A percentile compares a stretch with the other conserved stretches of the same genome.
Conservation (phyloP, 2,888 invertebrate genomes). For the Polymixis flavicincta region DNA sequence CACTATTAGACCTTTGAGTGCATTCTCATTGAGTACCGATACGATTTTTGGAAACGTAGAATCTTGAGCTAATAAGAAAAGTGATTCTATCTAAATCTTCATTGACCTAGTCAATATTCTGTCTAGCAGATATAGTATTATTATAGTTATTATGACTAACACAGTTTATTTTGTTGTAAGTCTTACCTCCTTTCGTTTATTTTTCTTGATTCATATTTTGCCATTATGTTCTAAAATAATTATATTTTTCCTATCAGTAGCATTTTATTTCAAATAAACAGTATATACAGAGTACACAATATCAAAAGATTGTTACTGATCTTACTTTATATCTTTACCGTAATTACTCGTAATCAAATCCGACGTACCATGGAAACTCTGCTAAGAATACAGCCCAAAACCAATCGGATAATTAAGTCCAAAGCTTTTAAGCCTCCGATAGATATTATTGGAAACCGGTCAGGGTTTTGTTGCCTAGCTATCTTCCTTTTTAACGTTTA, state of each 20-base stretch:
- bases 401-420: slow-evolving; percentile 80
- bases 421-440: slow-evolving; percentile 78
- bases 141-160: not conserved
- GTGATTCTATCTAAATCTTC: not conserved
- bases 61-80: not conserved
- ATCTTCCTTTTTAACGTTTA: slow-evolving; percentile 70
- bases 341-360: slow-evolving; percentile 64
- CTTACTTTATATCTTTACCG: slow-evolving; percentile 13
- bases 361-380: slow-evolving; percentile 65
- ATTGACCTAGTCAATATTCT: not conserved
- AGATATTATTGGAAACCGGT: slow-evolving; percentile 81
- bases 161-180: not conserved
- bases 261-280: not conserved
- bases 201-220: not conserved
- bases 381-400: slow-evolving; percentile 72
- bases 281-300: not conserved
- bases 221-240: not conserved
- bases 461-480: slow-evolving; percentile 73
- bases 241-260: not conserved
- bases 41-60: not conserved
- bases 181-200: not conserved
- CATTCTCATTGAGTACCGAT: slow-evolving; percentile 18
- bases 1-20: not conserved
- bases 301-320: not conserved
- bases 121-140: not conserved